A percentile compares a stretch with the other conserved stretches of the same genome.
Conservation (phyloP, 2,113 vertebrate genomes). For the Marmota monax region DNA sequence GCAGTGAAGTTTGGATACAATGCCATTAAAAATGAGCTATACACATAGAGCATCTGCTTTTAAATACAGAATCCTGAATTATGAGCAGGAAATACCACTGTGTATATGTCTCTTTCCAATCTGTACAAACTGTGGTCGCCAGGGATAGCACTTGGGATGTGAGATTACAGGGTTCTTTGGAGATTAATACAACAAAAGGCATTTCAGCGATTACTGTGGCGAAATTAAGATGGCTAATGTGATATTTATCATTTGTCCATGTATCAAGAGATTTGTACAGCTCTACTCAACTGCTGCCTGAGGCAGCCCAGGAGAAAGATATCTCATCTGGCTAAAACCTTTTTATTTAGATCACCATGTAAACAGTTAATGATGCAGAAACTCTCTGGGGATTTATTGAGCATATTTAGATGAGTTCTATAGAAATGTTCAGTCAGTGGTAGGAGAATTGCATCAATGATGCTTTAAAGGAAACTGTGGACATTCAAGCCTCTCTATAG, state of each 20-base stretch:
- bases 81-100: background rate
- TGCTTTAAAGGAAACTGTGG: constrained; percentile 77
- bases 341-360: constrained; percentile 82
- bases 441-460: constrained; percentile 78
- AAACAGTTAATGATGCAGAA: constrained; percentile 88
- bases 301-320: constrained; percentile 63
- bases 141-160: background rate
- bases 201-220: constrained; percentile 38
- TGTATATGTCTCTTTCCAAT: constrained; percentile 30
- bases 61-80: constrained; percentile 69
- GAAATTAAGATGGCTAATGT: constrained; percentile 70
- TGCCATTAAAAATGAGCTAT: constrained; percentile 73
- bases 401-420: constrained; percentile 80
- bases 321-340: constrained; percentile 80
- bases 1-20: constrained; percentile 80
- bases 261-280: constrained; percentile 25
- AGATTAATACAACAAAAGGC: constrained; percentile 59
- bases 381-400: constrained; percentile 80
- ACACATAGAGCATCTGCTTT: constrained; percentile 61
- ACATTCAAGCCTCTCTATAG: constrained; percentile 48
- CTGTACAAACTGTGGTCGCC: background rate
- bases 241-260: constrained; percentile 77
- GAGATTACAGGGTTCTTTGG: background rate
- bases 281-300: constrained; percentile 33
- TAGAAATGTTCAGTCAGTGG: constrained; percentile 74